Evolutionary conservation across 2,113 vertebrate genomes (phyloP).

Genomic region (Burhinus bistriatus): DNA sequence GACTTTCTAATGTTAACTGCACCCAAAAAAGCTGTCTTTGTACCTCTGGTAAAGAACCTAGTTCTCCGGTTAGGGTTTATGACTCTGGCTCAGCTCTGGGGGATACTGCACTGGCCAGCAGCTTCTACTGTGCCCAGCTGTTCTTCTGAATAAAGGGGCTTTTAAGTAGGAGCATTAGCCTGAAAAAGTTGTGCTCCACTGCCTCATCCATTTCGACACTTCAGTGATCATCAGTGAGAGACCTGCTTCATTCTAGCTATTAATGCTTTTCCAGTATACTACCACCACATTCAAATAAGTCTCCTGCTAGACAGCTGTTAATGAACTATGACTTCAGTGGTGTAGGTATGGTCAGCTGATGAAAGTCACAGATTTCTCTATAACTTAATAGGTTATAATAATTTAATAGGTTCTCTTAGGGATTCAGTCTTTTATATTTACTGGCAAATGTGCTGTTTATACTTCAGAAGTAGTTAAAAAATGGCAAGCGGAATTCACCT

Average conservation of each 20-base stretch:
- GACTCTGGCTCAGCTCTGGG: not conserved
- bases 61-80: accelerated
- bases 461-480: not conserved
- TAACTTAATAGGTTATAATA: no score
- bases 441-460: not conserved
- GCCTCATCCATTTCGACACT: not conserved
- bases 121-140: not conserved
- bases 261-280: not conserved
- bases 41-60: not conserved
- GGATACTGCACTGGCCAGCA: not conserved
- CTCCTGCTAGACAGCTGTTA: not conserved
- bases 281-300: not conserved
- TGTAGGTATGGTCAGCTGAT: not conserved
- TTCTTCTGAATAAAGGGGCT: not conserved
- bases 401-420: not conserved
- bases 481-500: not conserved
- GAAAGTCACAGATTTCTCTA: not conserved
- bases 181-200: not conserved
- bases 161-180: not conserved
- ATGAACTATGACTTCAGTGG: not conserved
- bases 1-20: not conserved
- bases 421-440: not conserved
- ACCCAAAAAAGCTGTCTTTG: not conserved
- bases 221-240: not conserved
- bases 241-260: not conserved